Evolutionary conservation across 2,888 invertebrate species (phyloP), one percentile per base, ranked within the genome.

Genomic region (Mythimna pallens): DNA sequence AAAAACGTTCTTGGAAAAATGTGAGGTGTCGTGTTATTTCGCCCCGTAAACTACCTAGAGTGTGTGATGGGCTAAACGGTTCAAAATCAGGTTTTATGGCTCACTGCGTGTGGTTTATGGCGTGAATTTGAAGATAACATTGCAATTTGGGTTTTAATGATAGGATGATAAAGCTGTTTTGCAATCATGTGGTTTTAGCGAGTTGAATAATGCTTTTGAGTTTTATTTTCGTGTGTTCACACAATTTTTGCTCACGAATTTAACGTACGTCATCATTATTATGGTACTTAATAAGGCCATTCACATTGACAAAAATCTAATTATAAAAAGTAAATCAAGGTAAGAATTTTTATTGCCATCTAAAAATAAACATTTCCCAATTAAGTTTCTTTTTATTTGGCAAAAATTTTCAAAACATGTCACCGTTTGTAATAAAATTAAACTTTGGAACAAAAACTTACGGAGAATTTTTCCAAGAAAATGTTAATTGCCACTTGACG

Each of bases 401-500:
- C 22, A 47, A 57, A 58, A 6, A 34, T 65, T 59, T 40, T 22
- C 34, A 64, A 59, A 79, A 79, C 54, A 65, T 65, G 67, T 72
- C 79, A 34, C 65, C 17, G 10, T 47, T 52, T 47, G 34, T 74
- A 67, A 20, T 73, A 20, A 65, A 52, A 74, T 59, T 22, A 65
- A 57, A 83, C 47, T 83, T 67, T 50, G 1, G 20, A 80, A 62
- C 54, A 65, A 80, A 80, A 70, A 65, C 58, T 80, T 68, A 55
- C n/a, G 52, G 14, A 62, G 65, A 20, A 43, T 70, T 83, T 83
- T 79, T 58, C 70, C 52, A 83, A 80, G 81, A 80, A 80, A 81
- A 80, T 75, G 67, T 75, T 80, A 81, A 83, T 83, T 80, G 65
- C 70, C 76, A 83, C 84, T 81, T 67, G 67, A 36, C 47, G 36